A percentile compares a stretch with the other conserved stretches of the same genome.
phyloP scores from a whole-genome alignment of 2,113 vertebrate genomes.

The Chlorodrepanis virens region DNA sequence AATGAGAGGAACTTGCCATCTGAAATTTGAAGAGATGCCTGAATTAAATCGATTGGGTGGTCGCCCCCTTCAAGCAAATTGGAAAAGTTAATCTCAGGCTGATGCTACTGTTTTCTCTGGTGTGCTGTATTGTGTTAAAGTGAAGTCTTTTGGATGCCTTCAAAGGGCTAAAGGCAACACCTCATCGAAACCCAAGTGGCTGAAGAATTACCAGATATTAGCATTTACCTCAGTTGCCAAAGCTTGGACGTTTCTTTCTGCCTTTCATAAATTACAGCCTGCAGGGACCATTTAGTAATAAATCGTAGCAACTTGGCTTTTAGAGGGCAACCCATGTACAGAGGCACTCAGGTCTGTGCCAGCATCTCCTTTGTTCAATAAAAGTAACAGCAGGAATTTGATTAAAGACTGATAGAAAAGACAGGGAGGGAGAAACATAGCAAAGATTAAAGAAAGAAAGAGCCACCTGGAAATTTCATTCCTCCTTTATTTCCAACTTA shows the following conservation, averaged over 20 bases:
- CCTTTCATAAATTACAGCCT: slow-evolving; percentile 25
- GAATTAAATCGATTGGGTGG: not conserved
- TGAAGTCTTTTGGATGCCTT: not conserved
- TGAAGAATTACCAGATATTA: slow-evolving; percentile 42
- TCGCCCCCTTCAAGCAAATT: not conserved
- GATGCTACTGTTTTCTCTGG: not conserved
- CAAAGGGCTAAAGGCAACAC: not conserved
- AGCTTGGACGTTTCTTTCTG: not conserved
- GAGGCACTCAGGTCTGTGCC: slow-evolving; percentile 8
- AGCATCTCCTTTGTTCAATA: slow-evolving; percentile 38
- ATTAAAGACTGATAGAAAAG: slow-evolving; percentile 50
- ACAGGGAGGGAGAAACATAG: not conserved
- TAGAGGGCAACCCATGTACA: not conserved
- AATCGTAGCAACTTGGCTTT: slow-evolving; percentile 33
- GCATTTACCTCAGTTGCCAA: slow-evolving; percentile 22
- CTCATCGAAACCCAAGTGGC: not conserved
- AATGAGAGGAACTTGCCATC: not conserved
- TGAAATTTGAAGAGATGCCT: not conserved
- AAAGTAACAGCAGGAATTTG: slow-evolving; percentile 53
- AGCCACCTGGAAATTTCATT: slow-evolving; percentile 55
- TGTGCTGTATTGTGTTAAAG: not conserved
- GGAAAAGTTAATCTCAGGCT: not conserved
- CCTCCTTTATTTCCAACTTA: slow-evolving; percentile 41
- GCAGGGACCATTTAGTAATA: slow-evolving; percentile 20
- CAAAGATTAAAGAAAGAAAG: slow-evolving; percentile 51